Conservation (phyloP, 2,113 vertebrate genomes). For the Cynopterus brachyotis region DNA sequence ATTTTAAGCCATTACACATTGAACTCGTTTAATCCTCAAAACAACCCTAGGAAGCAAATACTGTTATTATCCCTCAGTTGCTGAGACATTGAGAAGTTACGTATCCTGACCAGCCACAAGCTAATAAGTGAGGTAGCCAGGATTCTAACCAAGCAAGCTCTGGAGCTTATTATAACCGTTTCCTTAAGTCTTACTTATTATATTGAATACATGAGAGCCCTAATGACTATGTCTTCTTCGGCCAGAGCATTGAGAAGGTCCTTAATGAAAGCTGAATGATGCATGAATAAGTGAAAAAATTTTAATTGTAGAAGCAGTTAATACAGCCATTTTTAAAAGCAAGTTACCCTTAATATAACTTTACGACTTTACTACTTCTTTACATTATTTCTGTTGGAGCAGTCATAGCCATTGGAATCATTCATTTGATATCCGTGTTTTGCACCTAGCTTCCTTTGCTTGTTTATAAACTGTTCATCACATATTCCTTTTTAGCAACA, state of each 20-base stretch:
- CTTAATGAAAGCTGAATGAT: conserved; percentile 8
- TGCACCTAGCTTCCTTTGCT: not conserved
- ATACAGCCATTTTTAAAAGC: not conserved
- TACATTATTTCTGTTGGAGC: not conserved
- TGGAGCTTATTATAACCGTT: not conserved
- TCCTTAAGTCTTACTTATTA: not conserved
- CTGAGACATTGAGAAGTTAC: not conserved
- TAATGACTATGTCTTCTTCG: conserved; percentile 6
- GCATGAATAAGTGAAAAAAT: not conserved
- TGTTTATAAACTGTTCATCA: not conserved
- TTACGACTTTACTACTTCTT: not conserved
- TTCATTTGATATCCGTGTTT: not conserved
- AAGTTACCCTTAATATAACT: not conserved
- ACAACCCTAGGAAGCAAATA: not conserved
- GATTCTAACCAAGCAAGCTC: not conserved
- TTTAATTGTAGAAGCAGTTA: not conserved
- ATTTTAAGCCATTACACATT: not conserved
- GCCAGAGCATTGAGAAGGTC: not conserved
- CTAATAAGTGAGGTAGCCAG: not conserved
- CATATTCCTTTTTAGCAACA: not conserved
- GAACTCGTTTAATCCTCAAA: not conserved
- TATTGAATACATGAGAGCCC: not conserved
- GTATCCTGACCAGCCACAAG: not conserved
- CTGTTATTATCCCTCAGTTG: not conserved
- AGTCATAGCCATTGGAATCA: not conserved